These are phyloP conservation scores for Dunckerocampus dactyliophorus DNA, from an alignment of 2,113 vertebrate species.

Conservation along the genomic window DNA sequence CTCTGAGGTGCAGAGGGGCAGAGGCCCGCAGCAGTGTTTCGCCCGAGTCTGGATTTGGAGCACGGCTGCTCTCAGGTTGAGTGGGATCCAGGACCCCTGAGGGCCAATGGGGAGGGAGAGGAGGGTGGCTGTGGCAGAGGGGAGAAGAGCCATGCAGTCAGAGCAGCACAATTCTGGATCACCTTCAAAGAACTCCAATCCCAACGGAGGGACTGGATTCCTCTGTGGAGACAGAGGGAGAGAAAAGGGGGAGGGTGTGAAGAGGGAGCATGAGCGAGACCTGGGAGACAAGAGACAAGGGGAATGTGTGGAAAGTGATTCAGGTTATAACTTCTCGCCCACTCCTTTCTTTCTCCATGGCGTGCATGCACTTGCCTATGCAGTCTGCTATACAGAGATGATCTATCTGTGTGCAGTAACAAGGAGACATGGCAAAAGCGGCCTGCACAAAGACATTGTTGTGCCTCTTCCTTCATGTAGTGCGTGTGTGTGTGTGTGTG, in stretches of 20 bases:
- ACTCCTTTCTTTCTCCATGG: slow-evolving; percentile 34
- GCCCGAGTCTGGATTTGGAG: slow-evolving; percentile 65
- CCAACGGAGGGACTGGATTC: slow-evolving; percentile 66
- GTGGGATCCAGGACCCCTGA: slow-evolving; percentile 60
- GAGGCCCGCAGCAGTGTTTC: slow-evolving; percentile 55
- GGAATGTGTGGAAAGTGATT: slow-evolving; percentile 56
- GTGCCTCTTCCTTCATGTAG: slow-evolving; percentile 60
- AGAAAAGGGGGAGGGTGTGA: slow-evolving; percentile 32
- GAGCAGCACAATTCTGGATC: slow-evolving; percentile 69
- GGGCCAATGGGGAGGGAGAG: slow-evolving; percentile 36
- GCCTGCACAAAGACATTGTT: slow-evolving; percentile 64
- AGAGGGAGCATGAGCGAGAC: slow-evolving; percentile 36
- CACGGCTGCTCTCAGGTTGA: slow-evolving; percentile 53
- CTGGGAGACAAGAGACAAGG: slow-evolving; percentile 44
- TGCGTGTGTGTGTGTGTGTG: slow-evolving; percentile 34
- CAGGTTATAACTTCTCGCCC: slow-evolving; percentile 47
- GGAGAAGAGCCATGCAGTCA: slow-evolving; percentile 34
- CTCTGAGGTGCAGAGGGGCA: slow-evolving; percentile 45
- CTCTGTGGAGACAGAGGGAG: slow-evolving; percentile 56
- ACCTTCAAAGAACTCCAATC: slow-evolving; percentile 74
- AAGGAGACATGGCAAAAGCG: slow-evolving; percentile 65
- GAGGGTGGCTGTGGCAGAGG: slow-evolving; percentile 36
- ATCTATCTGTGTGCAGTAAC: slow-evolving; percentile 64
- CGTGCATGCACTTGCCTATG: slow-evolving; percentile 73
- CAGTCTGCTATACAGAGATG: slow-evolving; percentile 53